These are phyloP conservation scores for Ursus arctos DNA, from an alignment of 2,113 vertebrate genomes.

Conservation along the genomic window DNA sequence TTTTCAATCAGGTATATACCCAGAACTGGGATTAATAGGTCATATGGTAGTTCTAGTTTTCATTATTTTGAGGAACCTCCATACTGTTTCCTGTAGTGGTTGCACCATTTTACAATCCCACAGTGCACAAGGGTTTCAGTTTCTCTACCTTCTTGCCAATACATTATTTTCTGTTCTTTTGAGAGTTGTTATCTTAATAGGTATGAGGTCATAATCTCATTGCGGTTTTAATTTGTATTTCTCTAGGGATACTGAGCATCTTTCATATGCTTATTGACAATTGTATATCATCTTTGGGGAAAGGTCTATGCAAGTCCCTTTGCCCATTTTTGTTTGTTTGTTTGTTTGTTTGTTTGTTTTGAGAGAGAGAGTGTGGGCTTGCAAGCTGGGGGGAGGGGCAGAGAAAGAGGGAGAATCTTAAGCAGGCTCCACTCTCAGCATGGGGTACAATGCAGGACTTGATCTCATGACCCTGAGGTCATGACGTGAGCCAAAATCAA, in stretches of 20 bases:
- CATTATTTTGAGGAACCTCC: background rate
- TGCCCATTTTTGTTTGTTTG: background rate
- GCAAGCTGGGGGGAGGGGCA: background rate
- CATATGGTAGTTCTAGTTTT: background rate
- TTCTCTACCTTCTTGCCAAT: background rate
- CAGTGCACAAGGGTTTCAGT: background rate
- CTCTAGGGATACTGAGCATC: background rate
- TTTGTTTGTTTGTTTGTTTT: background rate
- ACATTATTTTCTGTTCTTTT: background rate
- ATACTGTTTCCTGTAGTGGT: background rate
- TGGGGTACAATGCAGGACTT: background rate
- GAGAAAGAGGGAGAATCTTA: background rate
- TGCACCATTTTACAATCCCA: background rate
- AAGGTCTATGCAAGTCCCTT: background rate
- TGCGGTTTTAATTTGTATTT: background rate
- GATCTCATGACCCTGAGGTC: background rate
- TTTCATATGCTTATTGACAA: background rate
- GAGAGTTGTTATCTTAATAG: background rate
- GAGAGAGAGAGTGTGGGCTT: accelerated
- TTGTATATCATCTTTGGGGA: background rate
- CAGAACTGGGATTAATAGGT: background rate
- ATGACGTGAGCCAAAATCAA: background rate
- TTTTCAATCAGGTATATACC: background rate
- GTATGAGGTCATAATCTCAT: background rate
- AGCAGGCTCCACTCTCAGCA: background rate